phyloP scores from a whole-genome alignment of 2,113 vertebrate species.

The Seriola dumerili region DNA sequence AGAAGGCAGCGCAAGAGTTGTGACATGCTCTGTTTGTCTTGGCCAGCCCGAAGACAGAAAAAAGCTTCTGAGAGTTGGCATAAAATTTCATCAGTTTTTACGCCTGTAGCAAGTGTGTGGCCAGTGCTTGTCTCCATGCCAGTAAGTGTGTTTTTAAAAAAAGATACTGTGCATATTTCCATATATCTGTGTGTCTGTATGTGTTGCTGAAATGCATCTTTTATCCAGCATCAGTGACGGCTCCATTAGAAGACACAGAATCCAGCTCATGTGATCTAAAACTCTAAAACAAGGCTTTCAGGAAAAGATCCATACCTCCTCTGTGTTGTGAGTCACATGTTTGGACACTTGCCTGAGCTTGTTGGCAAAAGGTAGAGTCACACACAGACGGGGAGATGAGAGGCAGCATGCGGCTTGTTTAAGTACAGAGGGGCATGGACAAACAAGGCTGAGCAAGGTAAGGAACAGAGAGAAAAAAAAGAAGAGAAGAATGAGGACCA shows the following conservation, averaged over 20 bases:
- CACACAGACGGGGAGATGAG: conserved; percentile 45
- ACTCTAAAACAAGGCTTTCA: conserved; percentile 39
- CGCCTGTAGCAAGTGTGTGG: conserved; percentile 47
- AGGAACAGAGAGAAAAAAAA: not conserved
- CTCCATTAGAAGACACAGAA: conserved; percentile 12
- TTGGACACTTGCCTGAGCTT: conserved; percentile 53
- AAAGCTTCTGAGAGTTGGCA: conserved; percentile 64
- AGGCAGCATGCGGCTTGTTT: conserved; percentile 42
- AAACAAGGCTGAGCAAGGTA: conserved; percentile 8
- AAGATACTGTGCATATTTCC: not conserved
- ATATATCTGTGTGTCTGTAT: not conserved
- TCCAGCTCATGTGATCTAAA: conserved; percentile 9
- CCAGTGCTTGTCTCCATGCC: not conserved
- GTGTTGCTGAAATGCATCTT: not conserved
- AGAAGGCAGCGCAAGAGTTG: conserved; percentile 34
- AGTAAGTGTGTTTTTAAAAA: conserved; percentile 13
- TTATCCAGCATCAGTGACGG: not conserved
- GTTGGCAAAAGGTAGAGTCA: conserved; percentile 48
- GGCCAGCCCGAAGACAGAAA: conserved; percentile 44
- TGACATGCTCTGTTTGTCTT: conserved; percentile 47
- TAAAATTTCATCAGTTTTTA: conserved; percentile 52
- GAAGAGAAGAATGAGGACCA: not conserved
- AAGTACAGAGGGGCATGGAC: conserved; percentile 18
- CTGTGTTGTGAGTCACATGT: conserved; percentile 32
- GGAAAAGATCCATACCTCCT: conserved; percentile 43